These are phyloP conservation scores for Ctenosaura bakeri DNA, from an alignment of 2,797 vertebrate species.

Conservation along the genomic window DNA sequence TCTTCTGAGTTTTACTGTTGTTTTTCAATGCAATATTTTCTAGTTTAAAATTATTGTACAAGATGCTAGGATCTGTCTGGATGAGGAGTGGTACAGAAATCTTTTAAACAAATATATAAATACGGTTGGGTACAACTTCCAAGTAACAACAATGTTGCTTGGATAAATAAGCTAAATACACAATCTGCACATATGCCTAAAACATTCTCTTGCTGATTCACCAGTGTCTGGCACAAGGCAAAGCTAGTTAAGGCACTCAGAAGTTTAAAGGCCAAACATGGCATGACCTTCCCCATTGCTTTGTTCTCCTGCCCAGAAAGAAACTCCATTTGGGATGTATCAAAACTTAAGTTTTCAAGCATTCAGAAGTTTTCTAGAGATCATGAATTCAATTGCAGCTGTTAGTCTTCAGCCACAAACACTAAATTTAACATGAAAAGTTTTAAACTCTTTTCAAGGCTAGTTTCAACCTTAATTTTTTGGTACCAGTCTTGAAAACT, in stretches of 20 bases:
- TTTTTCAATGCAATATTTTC: background rate
- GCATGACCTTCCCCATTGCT: background rate
- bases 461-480: background rate
- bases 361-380: background rate
- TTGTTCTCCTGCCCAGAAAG: constrained; percentile 1
- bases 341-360: background rate
- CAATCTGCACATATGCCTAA: background rate
- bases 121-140: background rate
- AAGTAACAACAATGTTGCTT: background rate
- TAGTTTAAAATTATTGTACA: background rate
- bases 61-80: background rate
- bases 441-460: background rate
- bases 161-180: background rate
- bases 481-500: background rate
- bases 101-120: background rate
- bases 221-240: background rate
- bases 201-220: background rate
- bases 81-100: background rate
- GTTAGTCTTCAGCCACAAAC: background rate
- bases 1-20: background rate
- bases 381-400: background rate
- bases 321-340: constrained; percentile 6
- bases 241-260: background rate
- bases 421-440: background rate
- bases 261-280: background rate